A percentile compares a stretch with the other conserved stretches of the same genome.
These are phyloP conservation scores for Ispidina lecontei DNA, from an alignment of 2,797 vertebrate genomes.

Conservation along the genomic window DNA sequence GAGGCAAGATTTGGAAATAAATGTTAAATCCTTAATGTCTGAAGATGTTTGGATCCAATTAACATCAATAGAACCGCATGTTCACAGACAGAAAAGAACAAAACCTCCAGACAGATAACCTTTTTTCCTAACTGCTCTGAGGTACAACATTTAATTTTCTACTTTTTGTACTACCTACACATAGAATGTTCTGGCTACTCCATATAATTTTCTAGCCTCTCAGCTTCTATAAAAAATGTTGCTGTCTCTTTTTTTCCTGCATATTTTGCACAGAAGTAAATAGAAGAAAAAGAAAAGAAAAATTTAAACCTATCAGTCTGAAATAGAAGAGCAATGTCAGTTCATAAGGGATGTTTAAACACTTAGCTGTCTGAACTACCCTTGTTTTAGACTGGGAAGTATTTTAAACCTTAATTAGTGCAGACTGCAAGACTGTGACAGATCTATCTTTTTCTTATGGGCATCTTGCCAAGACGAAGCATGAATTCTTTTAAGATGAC, in stretches of 20 bases:
- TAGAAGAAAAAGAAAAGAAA: neutral
- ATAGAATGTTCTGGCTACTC: neutral
- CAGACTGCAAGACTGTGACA: slow-evolving; percentile 72
- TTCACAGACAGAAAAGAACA: neutral
- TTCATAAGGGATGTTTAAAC: slow-evolving; percentile 67
- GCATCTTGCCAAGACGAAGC: slow-evolving; percentile 71
- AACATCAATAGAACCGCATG: neutral
- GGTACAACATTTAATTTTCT: neutral
- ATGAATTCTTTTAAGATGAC: slow-evolving; percentile 54
- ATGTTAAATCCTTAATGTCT: neutral
- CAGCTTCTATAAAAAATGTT: neutral
- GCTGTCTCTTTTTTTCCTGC: neutral
- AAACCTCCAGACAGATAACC: neutral
- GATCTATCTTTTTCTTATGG: slow-evolving; percentile 62
- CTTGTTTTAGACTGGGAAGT: slow-evolving; percentile 62
- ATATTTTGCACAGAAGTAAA: slow-evolving; percentile 40
- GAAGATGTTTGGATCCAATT: neutral
- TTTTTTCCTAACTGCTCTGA: neutral
- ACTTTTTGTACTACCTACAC: neutral
- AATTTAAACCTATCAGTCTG: neutral
- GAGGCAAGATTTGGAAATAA: neutral
- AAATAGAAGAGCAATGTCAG: slow-evolving; percentile 46
- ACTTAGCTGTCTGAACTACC: slow-evolving; percentile 62
- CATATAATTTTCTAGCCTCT: neutral
- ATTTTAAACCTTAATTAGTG: slow-evolving; percentile 78